These are phyloP conservation scores for Drosophila tristis DNA, from an alignment of 1,140 invertebrate species.

Conservation along the genomic window DNA sequence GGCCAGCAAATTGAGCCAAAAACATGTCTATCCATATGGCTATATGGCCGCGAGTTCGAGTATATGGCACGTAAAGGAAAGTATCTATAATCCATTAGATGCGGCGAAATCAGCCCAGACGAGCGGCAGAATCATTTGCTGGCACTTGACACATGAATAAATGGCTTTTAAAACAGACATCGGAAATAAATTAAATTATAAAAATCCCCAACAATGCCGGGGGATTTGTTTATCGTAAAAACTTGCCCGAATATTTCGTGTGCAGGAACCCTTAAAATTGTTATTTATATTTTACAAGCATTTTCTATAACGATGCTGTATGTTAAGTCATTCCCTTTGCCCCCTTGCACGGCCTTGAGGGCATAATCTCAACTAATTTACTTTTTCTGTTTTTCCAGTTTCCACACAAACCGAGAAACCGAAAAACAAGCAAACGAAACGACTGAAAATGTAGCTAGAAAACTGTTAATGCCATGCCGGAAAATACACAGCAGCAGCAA, in stretches of 20 bases:
- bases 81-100: conserved; percentile 47
- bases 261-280: conserved; percentile 11
- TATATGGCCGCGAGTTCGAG: no score
- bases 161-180: conserved; percentile 55
- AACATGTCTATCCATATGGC: conserved; percentile 41
- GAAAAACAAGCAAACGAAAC: conserved; percentile 2
- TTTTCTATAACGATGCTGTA: background rate
- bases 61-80: conserved; percentile 30
- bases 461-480: conserved; percentile 3
- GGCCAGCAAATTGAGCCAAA: conserved; percentile 44
- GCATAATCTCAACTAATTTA: conserved; percentile 37
- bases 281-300: background rate
- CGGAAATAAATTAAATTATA: conserved; percentile 64
- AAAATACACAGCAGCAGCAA: background rate
- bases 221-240: conserved; percentile 41
- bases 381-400: conserved; percentile 15
- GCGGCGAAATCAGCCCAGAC: conserved; percentile 34
- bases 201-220: conserved; percentile 31
- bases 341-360: conserved; percentile 1
- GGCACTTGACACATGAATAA: conserved; percentile 54
- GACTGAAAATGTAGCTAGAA: background rate
- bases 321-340: conserved; percentile 3
- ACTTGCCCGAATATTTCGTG: conserved; percentile 26
- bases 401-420: conserved; percentile 24
- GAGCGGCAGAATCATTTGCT: conserved; percentile 62